Percentiles rank a stretch among this genome's conserved stretches.
Evolutionary conservation across 2,797 vertebrate species (phyloP).

Genomic region (Rhadinocentrus ornatus): DNA sequence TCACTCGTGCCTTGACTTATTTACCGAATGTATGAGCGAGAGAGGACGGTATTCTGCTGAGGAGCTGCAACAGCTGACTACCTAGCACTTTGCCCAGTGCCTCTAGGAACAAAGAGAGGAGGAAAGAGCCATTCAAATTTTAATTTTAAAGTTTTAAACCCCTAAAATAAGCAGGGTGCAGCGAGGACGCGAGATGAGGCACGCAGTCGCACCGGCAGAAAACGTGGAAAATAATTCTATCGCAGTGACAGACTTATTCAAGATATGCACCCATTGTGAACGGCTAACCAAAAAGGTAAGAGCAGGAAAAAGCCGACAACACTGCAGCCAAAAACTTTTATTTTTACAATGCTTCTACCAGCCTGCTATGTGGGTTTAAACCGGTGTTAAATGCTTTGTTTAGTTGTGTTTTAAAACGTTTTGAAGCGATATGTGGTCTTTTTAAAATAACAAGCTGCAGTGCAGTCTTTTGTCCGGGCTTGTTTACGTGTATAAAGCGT

Average conservation of each 20-base stretch:
- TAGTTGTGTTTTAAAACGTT: neutral
- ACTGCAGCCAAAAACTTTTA: neutral
- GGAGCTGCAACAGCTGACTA: constrained; percentile 76
- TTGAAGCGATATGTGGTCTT: constrained; percentile 7
- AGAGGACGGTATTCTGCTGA: constrained; percentile 73
- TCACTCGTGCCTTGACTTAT: constrained; percentile 73
- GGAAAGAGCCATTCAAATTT: constrained; percentile 51
- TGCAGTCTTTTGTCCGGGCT: constrained; percentile 79
- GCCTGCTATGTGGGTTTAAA: neutral
- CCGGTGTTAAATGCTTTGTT: neutral
- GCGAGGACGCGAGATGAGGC: constrained; percentile 81
- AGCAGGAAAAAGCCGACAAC: neutral
- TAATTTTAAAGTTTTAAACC: constrained; percentile 26
- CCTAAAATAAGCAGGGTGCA: constrained; percentile 38
- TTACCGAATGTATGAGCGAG: constrained; percentile 75
- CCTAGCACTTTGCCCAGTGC: constrained; percentile 70
- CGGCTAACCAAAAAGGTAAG: constrained; percentile 85
- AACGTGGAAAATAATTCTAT: constrained; percentile 77
- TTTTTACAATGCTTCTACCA: neutral
- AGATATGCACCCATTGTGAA: constrained; percentile 85
- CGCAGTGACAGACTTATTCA: constrained; percentile 77
- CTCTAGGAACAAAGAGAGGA: constrained; percentile 79
- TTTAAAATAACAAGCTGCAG: constrained; percentile 58
- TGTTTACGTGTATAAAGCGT: constrained; percentile 66
- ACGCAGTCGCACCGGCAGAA: constrained; percentile 77